Evolutionary conservation across 2,113 vertebrate species (phyloP), one percentile per base, ranked within the genome.

Genomic region (Chlamydotis undulata): DNA sequence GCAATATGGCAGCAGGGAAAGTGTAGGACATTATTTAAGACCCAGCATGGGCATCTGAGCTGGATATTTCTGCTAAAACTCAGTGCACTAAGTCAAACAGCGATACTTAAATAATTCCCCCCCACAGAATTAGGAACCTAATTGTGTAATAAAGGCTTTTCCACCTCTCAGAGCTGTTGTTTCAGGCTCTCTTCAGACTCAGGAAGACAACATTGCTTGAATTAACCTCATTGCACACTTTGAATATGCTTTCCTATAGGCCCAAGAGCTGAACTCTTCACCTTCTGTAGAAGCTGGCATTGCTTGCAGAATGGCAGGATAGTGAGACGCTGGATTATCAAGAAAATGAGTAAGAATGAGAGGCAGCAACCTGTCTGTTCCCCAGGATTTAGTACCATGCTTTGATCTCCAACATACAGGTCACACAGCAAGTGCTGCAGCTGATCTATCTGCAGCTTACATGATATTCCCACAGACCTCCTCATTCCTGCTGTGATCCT

Each of bases 401-500:
- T 73, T 61, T 1, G 0, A 31, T 64, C 41, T 64, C 57, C 47
- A 49, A 3, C 24, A 14, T 4, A 15, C 0, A 2, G 24, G 56
- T 31, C 21, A 26, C 53, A 35, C 43, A 70, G 75, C 21, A 39
- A 76, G 37, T 41, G 52, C 43, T 67, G 86, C 7, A 55, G 68
- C 25, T 69, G 49, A 37, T 63, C 55, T 67, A 5, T 64, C 76
- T 90, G 68, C 31, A 45, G 33, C 16, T 14, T 28, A 37, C 13
- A n/a, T 1, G 19, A 76, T n/a, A 14, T 0, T 1, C 6, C 71
- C 18, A 6, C 4, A 28, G 75, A 39, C 29, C 47, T 95, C 67
- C 75, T 74, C 1, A 0, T 14, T 94, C 37, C 65, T 64, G 1
- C 29, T 3, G 7, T 49, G 49, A 53, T 67, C 49, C 43, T 85